Evolutionary conservation across 2,113 vertebrate species (phyloP), one percentile per base, ranked within the genome.

Genomic region (Percopsis transmontana): DNA sequence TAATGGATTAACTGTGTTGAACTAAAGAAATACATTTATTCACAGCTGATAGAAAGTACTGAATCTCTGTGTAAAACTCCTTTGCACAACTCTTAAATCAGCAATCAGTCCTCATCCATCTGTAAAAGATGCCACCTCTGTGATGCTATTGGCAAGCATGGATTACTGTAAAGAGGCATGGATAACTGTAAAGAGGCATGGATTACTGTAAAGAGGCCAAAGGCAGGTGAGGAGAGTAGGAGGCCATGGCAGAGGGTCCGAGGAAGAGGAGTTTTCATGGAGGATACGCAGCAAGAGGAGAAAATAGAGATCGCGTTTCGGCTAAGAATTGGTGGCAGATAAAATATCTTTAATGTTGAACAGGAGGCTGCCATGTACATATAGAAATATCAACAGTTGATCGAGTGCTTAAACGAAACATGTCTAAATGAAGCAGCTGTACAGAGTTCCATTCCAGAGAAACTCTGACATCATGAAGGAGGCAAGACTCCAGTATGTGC

Each of bases 391-490:
- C 68, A 19, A 13, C n/a, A n/a, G n/a, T n/a, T n/a, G n/a, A n/a
- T n/a, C n/a, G n/a, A n/a, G n/a, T n/a, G n/a, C n/a, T n/a, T n/a
- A n/a, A 47, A 27, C 2, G 5, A 63, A 66, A 47, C 47, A 59
- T 40, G 40, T 59, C 2, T 10, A 53, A 62, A 65, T 50, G 69
- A 72, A 66, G 61, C n/a, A n/a, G n/a, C 57, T 72, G 47, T 65
- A 48, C 54, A 65, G 53, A 58, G 62, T 19, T 50, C 16, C n/a
- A n/a, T n/a, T n/a, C n/a, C n/a, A n/a, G n/a, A n/a, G n/a, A n/a
- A n/a, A n/a, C n/a, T n/a, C n/a, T 59, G 61, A 50, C 18, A n/a
- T 24, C 8, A 16, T n/a, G 53, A 66, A 58, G 48, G 50, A 72
- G 53, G 60, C 62, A 58, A 23, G 41, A 56, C 39, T 63, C 68